Evolutionary conservation across 1,140 invertebrate genomes (phyloP), one percentile per base, ranked within the genome.

Genomic region (Drosophila auraria): DNA sequence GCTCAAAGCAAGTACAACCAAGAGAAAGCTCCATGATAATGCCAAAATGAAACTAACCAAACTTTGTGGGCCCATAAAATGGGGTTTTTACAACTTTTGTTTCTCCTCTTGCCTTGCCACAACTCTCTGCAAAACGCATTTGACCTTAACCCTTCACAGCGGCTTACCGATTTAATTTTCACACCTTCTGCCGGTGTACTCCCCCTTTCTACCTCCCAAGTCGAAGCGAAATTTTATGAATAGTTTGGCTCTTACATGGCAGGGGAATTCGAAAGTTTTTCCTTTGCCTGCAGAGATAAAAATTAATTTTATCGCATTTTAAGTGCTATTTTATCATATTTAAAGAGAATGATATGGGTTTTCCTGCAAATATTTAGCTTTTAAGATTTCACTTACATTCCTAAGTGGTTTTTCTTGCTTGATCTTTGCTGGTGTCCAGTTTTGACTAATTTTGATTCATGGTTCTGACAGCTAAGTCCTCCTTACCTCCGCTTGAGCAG

Each of bases 121-220:
- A 60, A 40, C 47, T 68, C 20, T 40, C 8, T 9, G 11, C 27
- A 25, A 66, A 54, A 25, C 20, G 9, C 33, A 11, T 17, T 47
- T 71, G 30, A 56, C 68, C 68, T 65, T 66, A 54, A 54, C 61
- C 64, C 58, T 49, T 68, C 23, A 42, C 23, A 61, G 58, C 30
- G 20, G 47, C 12, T 33, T 27, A 1, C 23, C 33, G 25, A 49
- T 49, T 36, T 38, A 20, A 49, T 47, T 68, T 66, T 45, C 57
- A 63, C 57, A 68, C 64, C 64, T 68, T n/a, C 27, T 2, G 9
- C 4, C 36, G 4, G 15, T 9, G 20, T 40, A 27, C 15, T 38
- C 30, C 30, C 63, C 30, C 5, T 42, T 30, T 45, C 2, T n/a
- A 15, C 5, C 12, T 15, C 12, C 11, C 4, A 12, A 15, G 30